These are phyloP conservation scores for Brassicogethes aeneus DNA, from an alignment of 2,888 invertebrate species.

Conservation along the genomic window DNA sequence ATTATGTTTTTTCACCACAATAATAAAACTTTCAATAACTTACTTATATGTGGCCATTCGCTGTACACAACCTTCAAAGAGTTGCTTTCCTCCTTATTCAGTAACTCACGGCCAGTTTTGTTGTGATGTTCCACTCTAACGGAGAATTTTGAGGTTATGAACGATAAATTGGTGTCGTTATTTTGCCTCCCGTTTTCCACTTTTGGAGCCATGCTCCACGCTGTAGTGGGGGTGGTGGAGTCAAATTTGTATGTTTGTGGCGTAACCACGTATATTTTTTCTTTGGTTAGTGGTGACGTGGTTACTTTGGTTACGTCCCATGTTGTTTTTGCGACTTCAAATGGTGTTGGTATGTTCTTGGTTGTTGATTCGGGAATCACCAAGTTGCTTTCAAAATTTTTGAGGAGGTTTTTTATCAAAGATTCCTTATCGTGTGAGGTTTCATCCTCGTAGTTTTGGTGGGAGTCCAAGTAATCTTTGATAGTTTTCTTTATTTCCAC, in stretches of 20 bases:
- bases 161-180: conserved; percentile 12
- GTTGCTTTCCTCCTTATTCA: conserved; percentile 15
- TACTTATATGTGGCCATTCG: conserved; percentile 43
- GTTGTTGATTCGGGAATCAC: conserved; percentile 20
- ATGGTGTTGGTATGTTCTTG: conserved; percentile 34
- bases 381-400: conserved; percentile 31
- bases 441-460: conserved; percentile 18
- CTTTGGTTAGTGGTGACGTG: conserved; percentile 67
- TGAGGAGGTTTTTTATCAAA: conserved; percentile 13
- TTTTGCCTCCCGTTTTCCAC: conserved; percentile 30
- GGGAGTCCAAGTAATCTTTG: too few species aligned
- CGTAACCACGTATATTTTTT: conserved; percentile 76
- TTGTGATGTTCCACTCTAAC: conserved; percentile 24
- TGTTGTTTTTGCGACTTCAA: conserved; percentile 33
- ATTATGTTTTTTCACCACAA: too few species aligned
- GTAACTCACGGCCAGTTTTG: conserved; percentile 10
- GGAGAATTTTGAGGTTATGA: conserved; percentile 23
- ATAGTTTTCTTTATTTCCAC: neutral
- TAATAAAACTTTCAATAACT: too few species aligned
- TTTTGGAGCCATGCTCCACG: conserved; percentile 30
- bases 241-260: conserved; percentile 53
- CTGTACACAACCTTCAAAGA: conserved; percentile 36
- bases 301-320: conserved; percentile 65
- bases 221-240: conserved; percentile 26
- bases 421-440: conserved; percentile 28